A percentile compares a stretch with the other conserved stretches of the same genome.
Conservation (phyloP, 2,888 invertebrate genomes). For the Athalia rosae region DNA sequence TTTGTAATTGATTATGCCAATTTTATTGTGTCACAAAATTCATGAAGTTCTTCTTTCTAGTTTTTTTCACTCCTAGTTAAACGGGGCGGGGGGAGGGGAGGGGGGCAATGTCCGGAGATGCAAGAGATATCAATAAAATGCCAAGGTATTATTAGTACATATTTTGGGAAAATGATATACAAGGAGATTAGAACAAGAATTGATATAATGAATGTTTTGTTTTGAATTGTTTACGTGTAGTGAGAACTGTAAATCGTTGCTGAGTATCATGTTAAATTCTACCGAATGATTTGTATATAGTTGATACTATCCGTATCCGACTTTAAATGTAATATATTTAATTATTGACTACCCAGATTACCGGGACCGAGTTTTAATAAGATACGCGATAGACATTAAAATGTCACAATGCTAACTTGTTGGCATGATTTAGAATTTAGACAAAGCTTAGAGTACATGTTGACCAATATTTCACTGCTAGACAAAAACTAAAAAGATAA, state of each 20-base stretch:
- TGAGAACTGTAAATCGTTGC: constrained; percentile 16
- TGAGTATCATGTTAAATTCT: constrained; percentile 22
- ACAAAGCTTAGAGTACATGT: constrained; percentile 8
- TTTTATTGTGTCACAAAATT: too few species aligned
- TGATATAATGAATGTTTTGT: too few species aligned
- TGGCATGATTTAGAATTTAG: constrained; percentile 22
- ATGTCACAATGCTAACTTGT: constrained; percentile 6
- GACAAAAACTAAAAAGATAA: constrained; percentile 4
- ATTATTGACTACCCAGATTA: constrained; percentile 26
- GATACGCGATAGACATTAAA: constrained; percentile 16
- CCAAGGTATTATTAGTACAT: too few species aligned
- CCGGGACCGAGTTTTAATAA: constrained; percentile 29
- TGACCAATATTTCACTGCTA: constrained; percentile 30
- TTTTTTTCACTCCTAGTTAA: too few species aligned
- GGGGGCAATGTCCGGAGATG: too few species aligned
- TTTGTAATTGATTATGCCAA: too few species aligned
- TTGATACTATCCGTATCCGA: constrained; percentile 27
- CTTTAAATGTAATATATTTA: constrained; percentile 43
- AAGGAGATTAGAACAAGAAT: too few species aligned
- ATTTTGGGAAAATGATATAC: too few species aligned
- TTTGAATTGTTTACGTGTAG: background rate
- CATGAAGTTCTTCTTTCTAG: too few species aligned
- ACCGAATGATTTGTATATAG: constrained; percentile 44
- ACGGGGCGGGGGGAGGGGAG: too few species aligned
- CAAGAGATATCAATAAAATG: too few species aligned